These are phyloP conservation scores for Opisthograptis luteolata DNA, from an alignment of 2,888 invertebrate species.

Conservation along the genomic window DNA sequence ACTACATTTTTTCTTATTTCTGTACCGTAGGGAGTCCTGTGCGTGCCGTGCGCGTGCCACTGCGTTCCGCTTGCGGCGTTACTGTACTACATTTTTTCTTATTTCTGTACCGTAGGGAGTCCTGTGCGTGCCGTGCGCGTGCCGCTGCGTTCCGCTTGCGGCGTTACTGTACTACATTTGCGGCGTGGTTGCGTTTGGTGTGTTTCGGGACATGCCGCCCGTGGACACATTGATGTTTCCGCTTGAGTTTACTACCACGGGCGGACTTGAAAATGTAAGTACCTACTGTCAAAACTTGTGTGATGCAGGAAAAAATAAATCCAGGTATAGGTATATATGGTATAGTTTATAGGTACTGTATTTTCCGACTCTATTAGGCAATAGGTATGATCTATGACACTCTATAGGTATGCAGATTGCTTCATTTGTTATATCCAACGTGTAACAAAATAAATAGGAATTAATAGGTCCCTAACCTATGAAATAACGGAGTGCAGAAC, in stretches of 20 bases:
- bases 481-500: no score
- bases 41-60: slow-evolving; percentile 68
- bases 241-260: slow-evolving; percentile 88
- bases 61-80: slow-evolving; percentile 64
- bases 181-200: slow-evolving; percentile 86
- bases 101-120: slow-evolving; percentile 40
- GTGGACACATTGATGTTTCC: slow-evolving; percentile 86
- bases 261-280: slow-evolving; percentile 85
- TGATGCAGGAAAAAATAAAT: not conserved
- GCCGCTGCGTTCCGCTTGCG: slow-evolving; percentile 63
- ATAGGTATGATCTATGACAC: no score
- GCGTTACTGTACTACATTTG: slow-evolving; percentile 82
- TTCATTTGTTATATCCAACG: no score
- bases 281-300: not conserved
- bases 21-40: slow-evolving; percentile 46
- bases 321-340: no score
- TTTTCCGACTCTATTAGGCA: no score
- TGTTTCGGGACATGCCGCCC: slow-evolving; percentile 74
- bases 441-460: no score
- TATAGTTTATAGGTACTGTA: no score
- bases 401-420: no score
- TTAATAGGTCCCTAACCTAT: no score
- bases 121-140: slow-evolving; percentile 66
- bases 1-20: slow-evolving; percentile 68
- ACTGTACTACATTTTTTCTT: slow-evolving; percentile 76